Evolutionary conservation across 2,113 vertebrate species (phyloP).

Genomic region (Climacteris rufus): DNA sequence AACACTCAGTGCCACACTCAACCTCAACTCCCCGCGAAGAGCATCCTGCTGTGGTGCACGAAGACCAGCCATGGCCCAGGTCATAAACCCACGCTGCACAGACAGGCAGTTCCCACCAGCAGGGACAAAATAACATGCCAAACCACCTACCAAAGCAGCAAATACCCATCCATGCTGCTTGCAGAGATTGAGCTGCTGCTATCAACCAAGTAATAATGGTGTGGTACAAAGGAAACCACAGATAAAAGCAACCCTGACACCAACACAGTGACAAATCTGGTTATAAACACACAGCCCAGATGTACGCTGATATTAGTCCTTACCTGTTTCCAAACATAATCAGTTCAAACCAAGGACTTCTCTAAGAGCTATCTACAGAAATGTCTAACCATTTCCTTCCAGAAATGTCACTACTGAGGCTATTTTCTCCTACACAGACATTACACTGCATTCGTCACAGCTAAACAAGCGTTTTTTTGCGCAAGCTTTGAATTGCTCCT

Average conservation of each 20-base stretch:
- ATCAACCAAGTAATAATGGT: accelerated
- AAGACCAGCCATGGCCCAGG: not conserved
- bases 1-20: accelerated
- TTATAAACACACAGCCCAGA: not conserved
- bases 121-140: not conserved
- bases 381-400: not conserved
- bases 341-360: not conserved
- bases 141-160: not conserved
- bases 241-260: not conserved
- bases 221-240: not conserved
- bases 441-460: accelerated
- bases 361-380: not conserved
- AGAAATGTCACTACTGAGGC: not conserved
- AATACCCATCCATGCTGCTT: not conserved
- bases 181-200: not conserved
- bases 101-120: not conserved
- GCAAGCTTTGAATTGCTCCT: not conserved
- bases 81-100: not conserved
- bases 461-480: not conserved
- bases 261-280: not conserved
- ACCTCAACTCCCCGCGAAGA: not conserved
- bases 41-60: not conserved
- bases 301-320: not conserved
- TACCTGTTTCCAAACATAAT: not conserved
- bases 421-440: not conserved